Conservation (phyloP, 2,113 vertebrate species). For the Turdus rufiventris region DNA sequence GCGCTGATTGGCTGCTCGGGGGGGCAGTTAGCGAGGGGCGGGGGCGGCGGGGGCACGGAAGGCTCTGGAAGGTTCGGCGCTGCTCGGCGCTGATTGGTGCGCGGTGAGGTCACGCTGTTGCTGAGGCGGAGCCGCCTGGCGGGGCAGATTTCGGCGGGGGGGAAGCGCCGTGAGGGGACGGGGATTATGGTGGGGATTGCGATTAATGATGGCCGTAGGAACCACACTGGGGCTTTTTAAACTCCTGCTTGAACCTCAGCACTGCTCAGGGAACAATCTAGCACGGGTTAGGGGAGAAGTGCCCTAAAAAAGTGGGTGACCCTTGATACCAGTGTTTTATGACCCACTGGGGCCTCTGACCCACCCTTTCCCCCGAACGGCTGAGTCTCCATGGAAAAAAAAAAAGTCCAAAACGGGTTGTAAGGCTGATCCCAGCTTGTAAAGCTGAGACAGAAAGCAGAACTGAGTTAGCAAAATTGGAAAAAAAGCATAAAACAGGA, state of each 20-base stretch:
- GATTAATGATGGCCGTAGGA: not conserved
- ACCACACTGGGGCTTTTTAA: accelerated
- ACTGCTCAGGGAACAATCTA: too few species aligned
- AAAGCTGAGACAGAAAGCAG: not conserved
- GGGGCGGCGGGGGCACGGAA: not conserved
- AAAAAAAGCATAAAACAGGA: accelerated
- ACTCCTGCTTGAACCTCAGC: accelerated
- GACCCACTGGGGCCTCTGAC: accelerated
- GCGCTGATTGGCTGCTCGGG: not conserved
- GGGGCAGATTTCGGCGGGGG: not conserved
- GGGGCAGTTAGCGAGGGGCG: not conserved
- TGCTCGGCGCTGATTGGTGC: constrained; percentile 64
- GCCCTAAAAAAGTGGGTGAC: accelerated
- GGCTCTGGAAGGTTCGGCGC: constrained; percentile 66
- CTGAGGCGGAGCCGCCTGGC: constrained; percentile 2
- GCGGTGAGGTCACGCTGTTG: constrained; percentile 68
- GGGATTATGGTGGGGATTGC: not conserved
- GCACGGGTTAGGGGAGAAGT: accelerated
- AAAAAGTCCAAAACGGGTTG: not conserved
- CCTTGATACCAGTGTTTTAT: not conserved
- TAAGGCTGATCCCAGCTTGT: accelerated
- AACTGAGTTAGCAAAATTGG: not conserved
- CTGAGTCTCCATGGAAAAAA: accelerated
- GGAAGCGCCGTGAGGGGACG: not conserved
- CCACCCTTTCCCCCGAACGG: accelerated